Conservation (phyloP, 2,113 vertebrate species). For the Boulengeromyrus knoepffleri region DNA sequence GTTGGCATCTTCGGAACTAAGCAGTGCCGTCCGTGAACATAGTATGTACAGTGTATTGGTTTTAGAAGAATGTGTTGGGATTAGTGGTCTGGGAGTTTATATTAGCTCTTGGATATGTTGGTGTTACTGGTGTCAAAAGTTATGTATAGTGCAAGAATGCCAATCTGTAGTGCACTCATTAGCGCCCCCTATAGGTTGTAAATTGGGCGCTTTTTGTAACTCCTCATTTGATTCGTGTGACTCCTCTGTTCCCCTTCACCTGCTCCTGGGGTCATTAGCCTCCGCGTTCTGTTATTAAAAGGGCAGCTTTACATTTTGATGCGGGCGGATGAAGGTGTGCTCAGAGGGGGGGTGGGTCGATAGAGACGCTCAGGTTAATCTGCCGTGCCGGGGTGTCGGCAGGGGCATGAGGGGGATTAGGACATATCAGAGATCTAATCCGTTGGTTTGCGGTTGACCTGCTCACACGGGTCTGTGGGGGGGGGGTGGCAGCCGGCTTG, state of each 20-base stretch:
- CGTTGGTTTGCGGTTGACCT: conserved; percentile 26
- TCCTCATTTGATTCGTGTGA: neutral
- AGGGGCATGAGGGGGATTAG: conserved; percentile 38
- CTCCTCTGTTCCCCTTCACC: neutral
- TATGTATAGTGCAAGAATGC: neutral
- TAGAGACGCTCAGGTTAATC: neutral
- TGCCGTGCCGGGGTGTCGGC: conserved; percentile 33
- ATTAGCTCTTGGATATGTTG: neutral
- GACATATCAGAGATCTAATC: conserved; percentile 43
- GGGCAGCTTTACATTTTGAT: neutral
- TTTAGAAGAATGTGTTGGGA: neutral
- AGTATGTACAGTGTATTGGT: neutral
- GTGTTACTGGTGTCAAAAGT: neutral
- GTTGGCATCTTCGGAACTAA: neutral
- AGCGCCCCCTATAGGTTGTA: neutral
- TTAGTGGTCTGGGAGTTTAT: neutral
- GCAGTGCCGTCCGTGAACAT: too few species aligned
- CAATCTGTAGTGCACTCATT: neutral
- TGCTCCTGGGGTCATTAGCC: neutral
- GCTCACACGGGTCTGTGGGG: neutral
- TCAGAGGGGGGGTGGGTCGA: neutral
- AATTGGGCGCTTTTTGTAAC: neutral
- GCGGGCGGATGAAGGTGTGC: neutral
- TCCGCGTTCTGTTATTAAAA: neutral
- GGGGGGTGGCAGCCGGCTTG: conserved; percentile 6